Conservation (phyloP, 2,113 vertebrate genomes). For the Gorsachius goisagi region DNA sequence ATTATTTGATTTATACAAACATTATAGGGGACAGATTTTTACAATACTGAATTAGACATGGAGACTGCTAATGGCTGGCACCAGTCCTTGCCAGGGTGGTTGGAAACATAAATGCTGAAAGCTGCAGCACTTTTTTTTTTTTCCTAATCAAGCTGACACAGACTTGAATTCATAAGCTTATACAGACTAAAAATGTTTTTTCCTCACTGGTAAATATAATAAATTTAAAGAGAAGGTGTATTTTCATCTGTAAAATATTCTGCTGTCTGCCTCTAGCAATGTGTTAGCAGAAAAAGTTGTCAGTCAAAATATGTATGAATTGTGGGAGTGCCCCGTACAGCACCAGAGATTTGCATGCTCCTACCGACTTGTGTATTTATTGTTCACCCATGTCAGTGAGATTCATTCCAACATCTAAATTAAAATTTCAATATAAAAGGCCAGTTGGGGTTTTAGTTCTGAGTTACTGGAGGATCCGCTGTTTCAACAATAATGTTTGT, state of each 20-base stretch:
- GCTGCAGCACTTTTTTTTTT: neutral
- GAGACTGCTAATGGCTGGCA: slow-evolving; percentile 6
- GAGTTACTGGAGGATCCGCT: slow-evolving; percentile 42
- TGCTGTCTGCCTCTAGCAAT: neutral
- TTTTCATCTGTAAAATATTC: neutral
- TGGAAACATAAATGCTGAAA: neutral
- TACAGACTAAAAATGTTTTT: neutral
- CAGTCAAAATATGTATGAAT: neutral
- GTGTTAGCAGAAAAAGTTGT: neutral
- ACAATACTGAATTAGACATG: neutral
- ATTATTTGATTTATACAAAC: slow-evolving; percentile 1
- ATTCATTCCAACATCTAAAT: slow-evolving; percentile 16
- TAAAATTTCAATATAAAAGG: slow-evolving; percentile 27
- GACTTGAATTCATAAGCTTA: neutral
- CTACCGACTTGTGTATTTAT: neutral
- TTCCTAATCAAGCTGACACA: neutral
- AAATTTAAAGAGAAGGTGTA: neutral
- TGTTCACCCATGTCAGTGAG: neutral
- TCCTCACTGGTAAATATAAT: neutral
- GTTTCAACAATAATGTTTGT: slow-evolving; percentile 44
- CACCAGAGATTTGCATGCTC: neutral
- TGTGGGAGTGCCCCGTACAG: neutral
- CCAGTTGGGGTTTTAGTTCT: slow-evolving; percentile 45
- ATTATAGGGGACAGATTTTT: slow-evolving; percentile 19
- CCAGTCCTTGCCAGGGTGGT: neutral